A percentile compares a stretch with the other conserved stretches of the same genome.
Evolutionary conservation across 2,797 vertebrate genomes (phyloP).

Genomic region (Centroberyx gerrardi): DNA sequence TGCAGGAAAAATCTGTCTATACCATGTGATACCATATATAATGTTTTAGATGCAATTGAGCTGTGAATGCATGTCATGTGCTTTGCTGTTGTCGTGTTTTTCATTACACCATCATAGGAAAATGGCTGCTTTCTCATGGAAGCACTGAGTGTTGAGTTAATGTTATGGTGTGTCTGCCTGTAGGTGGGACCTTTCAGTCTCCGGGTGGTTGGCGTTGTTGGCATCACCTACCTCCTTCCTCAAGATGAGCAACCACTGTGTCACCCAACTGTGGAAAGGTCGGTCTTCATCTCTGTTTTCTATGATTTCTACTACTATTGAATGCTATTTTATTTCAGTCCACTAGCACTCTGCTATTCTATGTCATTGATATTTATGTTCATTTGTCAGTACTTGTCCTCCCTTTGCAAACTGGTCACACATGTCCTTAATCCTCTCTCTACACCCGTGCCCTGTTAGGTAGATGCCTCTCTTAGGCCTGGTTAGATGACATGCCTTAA

Average conservation of each 20-base stretch:
- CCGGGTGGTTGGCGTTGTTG: constrained; percentile 97
- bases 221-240: constrained; percentile 97
- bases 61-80: no score
- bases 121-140: not conserved
- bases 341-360: not conserved
- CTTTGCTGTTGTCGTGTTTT: no score
- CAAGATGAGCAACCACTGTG: constrained; percentile 97
- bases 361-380: not conserved
- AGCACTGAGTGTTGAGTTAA: not conserved
- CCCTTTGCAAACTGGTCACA: not conserved
- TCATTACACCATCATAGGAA: not conserved
- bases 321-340: not conserved
- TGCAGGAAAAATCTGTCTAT: no score
- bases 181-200: constrained; percentile 98
- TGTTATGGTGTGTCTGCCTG: constrained; percentile 9
- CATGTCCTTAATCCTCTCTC: constrained; percentile 1
- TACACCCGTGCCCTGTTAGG: not conserved
- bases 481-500: constrained; percentile 36
- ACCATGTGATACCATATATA: not conserved
- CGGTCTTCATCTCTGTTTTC: constrained; percentile 45
- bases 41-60: no score
- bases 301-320: not conserved
- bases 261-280: constrained; percentile 98
- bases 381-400: not conserved
- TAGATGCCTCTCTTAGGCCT: constrained; percentile 1